Percentiles rank a stretch among this genome's conserved stretches.
phyloP scores from a whole-genome alignment of 1,140 invertebrate species.

The Aphidius gifuensis region DNA sequence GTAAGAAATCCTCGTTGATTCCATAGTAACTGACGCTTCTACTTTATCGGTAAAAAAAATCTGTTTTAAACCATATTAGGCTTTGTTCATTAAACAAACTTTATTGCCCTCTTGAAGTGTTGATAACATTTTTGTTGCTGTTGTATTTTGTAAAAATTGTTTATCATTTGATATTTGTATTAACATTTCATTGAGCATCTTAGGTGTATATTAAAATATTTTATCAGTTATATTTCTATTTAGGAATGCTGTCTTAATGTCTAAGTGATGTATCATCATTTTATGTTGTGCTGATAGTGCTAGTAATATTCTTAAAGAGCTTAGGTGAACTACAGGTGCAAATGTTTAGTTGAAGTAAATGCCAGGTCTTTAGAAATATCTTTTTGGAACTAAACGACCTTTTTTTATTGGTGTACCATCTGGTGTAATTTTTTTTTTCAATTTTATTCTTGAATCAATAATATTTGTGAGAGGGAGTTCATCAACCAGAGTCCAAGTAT shows the following conservation, averaged over 20 bases:
- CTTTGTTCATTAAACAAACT: conserved; percentile 31
- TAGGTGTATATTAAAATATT: conserved; percentile 45
- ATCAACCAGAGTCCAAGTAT: background rate
- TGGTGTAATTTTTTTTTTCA: conserved; percentile 18
- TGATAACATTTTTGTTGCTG: conserved; percentile 15
- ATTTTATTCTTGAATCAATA: background rate
- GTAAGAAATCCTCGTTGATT: no score
- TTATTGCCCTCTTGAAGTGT: conserved; percentile 14
- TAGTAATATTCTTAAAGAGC: conserved; percentile 29
- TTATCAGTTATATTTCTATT: conserved; percentile 39
- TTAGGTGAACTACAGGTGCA: conserved; percentile 32
- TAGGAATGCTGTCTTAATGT: conserved; percentile 41
- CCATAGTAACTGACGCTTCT: conserved; percentile 24
- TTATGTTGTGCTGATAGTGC: conserved; percentile 33
- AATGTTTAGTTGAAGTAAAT: conserved; percentile 36
- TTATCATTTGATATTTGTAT: conserved; percentile 1
- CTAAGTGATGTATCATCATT: conserved; percentile 35
- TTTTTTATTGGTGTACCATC: conserved; percentile 35
- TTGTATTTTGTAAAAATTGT: conserved; percentile 3
- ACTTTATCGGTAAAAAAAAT: conserved; percentile 26
- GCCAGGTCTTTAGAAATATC: conserved; percentile 31
- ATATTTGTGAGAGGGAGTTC: background rate
- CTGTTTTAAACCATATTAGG: conserved; percentile 40
- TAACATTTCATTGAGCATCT: conserved; percentile 15
- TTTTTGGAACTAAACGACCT: conserved; percentile 38